A percentile compares a stretch with the other conserved stretches of the same genome.
phyloP scores from a whole-genome alignment of 2,797 vertebrate genomes.

The Malurus splendens region DNA sequence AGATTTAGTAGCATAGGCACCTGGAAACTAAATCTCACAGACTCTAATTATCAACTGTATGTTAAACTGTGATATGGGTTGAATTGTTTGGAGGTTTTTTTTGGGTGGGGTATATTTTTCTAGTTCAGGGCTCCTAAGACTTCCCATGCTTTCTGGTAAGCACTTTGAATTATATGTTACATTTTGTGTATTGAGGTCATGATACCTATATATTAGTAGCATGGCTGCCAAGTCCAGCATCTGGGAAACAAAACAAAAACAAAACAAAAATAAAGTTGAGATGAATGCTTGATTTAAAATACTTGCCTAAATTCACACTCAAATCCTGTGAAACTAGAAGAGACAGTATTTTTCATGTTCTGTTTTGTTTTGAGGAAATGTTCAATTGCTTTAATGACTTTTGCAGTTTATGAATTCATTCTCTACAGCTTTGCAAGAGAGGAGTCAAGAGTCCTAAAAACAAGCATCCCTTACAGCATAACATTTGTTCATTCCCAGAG shows the following conservation, averaged over 20 bases:
- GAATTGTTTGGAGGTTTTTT: not conserved
- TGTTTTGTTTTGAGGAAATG: not conserved
- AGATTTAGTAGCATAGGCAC: not conserved
- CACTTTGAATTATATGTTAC: not conserved
- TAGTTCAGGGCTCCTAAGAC: not conserved
- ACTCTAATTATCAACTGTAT: not conserved
- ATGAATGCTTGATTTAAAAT: not conserved
- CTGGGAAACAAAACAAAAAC: not conserved
- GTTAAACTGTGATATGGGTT: not conserved
- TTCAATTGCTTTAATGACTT: not conserved
- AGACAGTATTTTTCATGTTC: not conserved
- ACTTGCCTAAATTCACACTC: not conserved
- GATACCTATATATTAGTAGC: not conserved
- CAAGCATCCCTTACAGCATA: not conserved
- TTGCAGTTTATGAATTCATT: not conserved
- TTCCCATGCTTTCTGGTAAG: not conserved
- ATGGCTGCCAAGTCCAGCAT: not conserved
- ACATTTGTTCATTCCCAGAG: not conserved
- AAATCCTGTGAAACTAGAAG: not conserved
- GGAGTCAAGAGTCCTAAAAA: not conserved
- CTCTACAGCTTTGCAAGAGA: not conserved
- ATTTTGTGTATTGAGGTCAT: not conserved
- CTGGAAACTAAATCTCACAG: not conserved
- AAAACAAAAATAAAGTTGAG: not conserved
- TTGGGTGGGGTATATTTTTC: not conserved